Evolutionary conservation across 2,888 invertebrate genomes (phyloP).

Genomic region (Nephrotoma appendiculata): DNA sequence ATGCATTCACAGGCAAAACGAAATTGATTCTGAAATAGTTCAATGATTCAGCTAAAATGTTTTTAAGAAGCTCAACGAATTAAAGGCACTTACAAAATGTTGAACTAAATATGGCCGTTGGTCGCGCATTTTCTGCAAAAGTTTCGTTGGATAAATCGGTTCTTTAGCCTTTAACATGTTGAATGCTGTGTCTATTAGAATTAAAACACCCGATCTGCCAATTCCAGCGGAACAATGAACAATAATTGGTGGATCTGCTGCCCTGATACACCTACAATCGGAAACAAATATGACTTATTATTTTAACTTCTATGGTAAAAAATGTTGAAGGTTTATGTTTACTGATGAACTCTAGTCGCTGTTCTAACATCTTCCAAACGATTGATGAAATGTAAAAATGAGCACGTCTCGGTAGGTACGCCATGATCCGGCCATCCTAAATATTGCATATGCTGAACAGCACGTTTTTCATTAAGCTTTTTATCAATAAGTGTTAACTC

Average conservation of each 20-base stretch:
- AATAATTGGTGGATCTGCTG: constrained; percentile 59
- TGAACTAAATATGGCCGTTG: constrained; percentile 99
- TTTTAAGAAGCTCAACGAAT: background rate
- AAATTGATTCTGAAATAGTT: constrained; percentile 81
- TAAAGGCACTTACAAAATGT: constrained; percentile 71
- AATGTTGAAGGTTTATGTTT: constrained; percentile 11
- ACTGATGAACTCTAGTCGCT: constrained; percentile 33
- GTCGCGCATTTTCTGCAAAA: constrained; percentile 87
- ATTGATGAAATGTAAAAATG: constrained; percentile 83
- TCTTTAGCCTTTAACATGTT: constrained; percentile 82
- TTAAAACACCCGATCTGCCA: constrained; percentile 92
- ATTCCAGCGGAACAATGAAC: constrained; percentile 99
- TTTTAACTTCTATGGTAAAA: background rate
- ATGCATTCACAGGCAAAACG: constrained; percentile 98
- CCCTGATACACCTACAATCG: constrained; percentile 27
- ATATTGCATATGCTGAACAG: constrained; percentile 93
- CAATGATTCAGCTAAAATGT: background rate
- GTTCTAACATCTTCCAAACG: constrained; percentile 39
- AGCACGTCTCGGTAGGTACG: constrained; percentile 82
- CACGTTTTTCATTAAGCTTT: constrained; percentile 55
- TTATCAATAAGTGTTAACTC: constrained; percentile 72
- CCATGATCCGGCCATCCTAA: constrained; percentile 83
- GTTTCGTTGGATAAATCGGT: constrained; percentile 91
- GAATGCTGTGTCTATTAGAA: constrained; percentile 94
- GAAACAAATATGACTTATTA: background rate